phyloP scores from a whole-genome alignment of 64 coral and sea anemone species.

The Exaiptasia diaphana region DNA sequence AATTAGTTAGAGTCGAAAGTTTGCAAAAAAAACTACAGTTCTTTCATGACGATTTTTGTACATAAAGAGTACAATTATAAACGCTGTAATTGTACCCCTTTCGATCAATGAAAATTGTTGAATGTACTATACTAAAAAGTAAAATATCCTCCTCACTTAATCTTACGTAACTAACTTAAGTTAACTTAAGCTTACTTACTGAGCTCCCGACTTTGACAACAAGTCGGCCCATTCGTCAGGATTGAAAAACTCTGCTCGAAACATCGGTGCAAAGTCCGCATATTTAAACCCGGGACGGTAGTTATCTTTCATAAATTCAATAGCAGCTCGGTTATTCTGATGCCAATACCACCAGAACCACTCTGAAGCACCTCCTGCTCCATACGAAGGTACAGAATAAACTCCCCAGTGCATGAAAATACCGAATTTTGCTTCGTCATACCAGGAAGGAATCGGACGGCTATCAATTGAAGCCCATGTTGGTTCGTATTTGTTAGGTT shows the following conservation, averaged over 20 bases:
- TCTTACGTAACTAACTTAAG: too few species aligned
- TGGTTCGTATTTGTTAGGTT: constrained; percentile 12
- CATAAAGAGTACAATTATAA: too few species aligned
- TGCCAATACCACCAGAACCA: constrained; percentile 61
- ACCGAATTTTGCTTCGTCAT: constrained; percentile 64
- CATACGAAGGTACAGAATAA: constrained; percentile 55
- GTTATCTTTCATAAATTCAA: constrained; percentile 54
- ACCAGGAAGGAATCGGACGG: constrained; percentile 62
- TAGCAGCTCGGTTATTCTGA: not conserved
- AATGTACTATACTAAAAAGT: too few species aligned
- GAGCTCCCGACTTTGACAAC: constrained; percentile 55
- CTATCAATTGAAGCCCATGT: constrained; percentile 66
- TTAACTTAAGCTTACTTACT: too few species aligned
- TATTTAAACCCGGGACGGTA: constrained; percentile 56
- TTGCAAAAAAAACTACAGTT: too few species aligned
- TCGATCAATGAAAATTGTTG: too few species aligned
- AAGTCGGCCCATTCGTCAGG: constrained; percentile 66
- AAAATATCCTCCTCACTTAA: too few species aligned
- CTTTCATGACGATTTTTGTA: too few species aligned
- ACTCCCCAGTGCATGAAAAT: constrained; percentile 78
- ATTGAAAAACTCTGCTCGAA: constrained; percentile 61
- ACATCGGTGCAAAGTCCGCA: constrained; percentile 68
- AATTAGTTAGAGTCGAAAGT: too few species aligned
- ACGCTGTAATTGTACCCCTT: too few species aligned
- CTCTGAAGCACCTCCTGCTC: too few species aligned